These are phyloP conservation scores for Threskiornis aethiopicus DNA, from an alignment of 2,797 vertebrate species.

Conservation along the genomic window DNA sequence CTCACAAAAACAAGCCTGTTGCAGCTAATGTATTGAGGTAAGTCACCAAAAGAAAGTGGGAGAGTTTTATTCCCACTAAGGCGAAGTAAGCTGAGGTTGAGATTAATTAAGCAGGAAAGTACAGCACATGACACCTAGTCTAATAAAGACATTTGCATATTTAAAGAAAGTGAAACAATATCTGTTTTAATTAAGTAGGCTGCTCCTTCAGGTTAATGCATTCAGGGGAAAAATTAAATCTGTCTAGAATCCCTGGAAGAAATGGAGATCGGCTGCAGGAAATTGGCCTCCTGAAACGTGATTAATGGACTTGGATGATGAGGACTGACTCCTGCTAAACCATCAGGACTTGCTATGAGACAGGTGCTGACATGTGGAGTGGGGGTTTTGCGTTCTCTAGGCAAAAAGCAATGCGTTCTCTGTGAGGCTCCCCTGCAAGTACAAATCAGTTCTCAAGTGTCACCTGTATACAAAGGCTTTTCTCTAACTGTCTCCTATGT, in stretches of 20 bases:
- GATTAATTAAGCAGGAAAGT: constrained; percentile 45
- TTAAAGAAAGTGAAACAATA: constrained; percentile 61
- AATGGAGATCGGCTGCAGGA: constrained; percentile 16
- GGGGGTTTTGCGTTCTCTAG: not conserved
- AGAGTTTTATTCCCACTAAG: not conserved
- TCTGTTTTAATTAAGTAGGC: constrained; percentile 64
- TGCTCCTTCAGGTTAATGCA: constrained; percentile 62
- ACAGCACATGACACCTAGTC: constrained; percentile 18
- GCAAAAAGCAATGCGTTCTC: accelerated
- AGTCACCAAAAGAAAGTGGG: not conserved
- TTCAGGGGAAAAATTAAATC: constrained; percentile 56
- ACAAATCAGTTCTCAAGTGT: not conserved
- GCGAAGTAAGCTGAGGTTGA: constrained; percentile 16
- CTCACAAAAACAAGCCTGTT: not conserved
- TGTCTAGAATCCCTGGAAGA: constrained; percentile 36
- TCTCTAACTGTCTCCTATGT: not conserved
- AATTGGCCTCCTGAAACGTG: constrained; percentile 30
- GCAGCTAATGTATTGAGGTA: not conserved
- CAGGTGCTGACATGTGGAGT: not conserved
- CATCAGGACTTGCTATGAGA: not conserved
- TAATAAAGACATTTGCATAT: constrained; percentile 63
- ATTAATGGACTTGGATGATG: constrained; percentile 18
- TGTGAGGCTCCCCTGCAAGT: not conserved
- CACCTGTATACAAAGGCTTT: not conserved
- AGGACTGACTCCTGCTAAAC: not conserved